A percentile compares a stretch with the other conserved stretches of the same genome.
phyloP scores from a whole-genome alignment of 2,888 invertebrate genomes.

The Conus canariensis region DNA sequence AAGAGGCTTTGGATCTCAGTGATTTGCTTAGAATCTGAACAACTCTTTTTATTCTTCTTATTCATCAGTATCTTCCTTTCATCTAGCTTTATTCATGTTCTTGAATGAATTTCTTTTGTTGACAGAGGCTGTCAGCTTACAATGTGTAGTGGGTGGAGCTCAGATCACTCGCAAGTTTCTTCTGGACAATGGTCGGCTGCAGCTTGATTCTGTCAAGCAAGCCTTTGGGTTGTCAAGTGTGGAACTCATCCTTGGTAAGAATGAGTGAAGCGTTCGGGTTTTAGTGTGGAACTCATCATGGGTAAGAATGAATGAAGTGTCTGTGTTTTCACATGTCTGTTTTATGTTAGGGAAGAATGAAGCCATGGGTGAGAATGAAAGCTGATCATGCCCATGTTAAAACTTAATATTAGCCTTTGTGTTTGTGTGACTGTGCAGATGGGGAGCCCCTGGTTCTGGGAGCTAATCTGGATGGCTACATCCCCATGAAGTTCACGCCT shows the following conservation, averaged over 20 bases:
- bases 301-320: background rate
- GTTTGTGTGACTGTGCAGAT: constrained; percentile 58
- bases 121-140: constrained; percentile 47
- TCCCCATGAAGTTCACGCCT: constrained; percentile 71
- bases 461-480: constrained; percentile 74
- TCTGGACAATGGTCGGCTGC: constrained; percentile 72
- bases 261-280: background rate
- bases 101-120: background rate
- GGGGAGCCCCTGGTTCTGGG: constrained; percentile 70
- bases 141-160: constrained; percentile 36
- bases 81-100: no score
- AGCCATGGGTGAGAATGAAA: no score
- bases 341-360: background rate
- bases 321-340: background rate
- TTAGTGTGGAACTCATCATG: background rate
- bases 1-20: no score
- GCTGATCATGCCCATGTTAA: no score
- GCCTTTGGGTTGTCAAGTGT: constrained; percentile 70
- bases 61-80: no score
- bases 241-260: constrained; percentile 70
- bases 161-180: constrained; percentile 60
- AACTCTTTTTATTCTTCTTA: no score
- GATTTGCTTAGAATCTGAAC: no score
- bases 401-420: background rate
- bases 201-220: constrained; percentile 67